phyloP scores from a whole-genome alignment of 2,113 vertebrate species.

The Brienomyrus brachyistius region DNA sequence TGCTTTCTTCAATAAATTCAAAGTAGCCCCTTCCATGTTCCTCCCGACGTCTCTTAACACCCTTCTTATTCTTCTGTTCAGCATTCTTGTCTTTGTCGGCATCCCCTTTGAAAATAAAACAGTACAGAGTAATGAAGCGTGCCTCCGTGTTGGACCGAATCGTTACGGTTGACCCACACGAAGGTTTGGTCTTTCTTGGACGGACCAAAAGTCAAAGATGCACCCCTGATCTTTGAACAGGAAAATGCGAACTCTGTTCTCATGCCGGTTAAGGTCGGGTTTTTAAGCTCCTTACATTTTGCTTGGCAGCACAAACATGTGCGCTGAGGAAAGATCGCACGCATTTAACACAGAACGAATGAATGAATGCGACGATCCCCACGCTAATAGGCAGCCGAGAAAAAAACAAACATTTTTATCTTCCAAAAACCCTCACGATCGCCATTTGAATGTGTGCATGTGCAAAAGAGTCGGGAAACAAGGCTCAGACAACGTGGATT shows the following conservation, averaged over 20 bases:
- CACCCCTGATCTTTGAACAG: background rate
- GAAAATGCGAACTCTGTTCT: background rate
- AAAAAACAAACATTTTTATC: background rate
- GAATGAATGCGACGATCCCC: background rate
- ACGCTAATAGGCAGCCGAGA: background rate
- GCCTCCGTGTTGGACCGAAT: slow-evolving; percentile 55
- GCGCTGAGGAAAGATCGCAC: background rate
- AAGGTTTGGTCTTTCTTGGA: slow-evolving; percentile 48
- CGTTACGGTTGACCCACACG: slow-evolving; percentile 42
- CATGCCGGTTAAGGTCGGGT: background rate
- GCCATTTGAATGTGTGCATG: background rate
- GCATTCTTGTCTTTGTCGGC: slow-evolving; percentile 88
- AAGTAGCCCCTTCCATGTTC: slow-evolving; percentile 98
- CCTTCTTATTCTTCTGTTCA: slow-evolving; percentile 96
- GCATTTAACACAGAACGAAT: background rate
- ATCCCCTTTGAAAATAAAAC: slow-evolving; percentile 81
- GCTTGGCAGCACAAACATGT: background rate
- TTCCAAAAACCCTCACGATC: background rate
- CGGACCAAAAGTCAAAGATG: background rate
- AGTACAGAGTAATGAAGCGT: slow-evolving; percentile 69
- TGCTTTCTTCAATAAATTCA: slow-evolving; percentile 98
- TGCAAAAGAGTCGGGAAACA: background rate
- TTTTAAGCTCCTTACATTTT: background rate
- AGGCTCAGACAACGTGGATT: background rate
- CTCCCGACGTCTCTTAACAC: slow-evolving; percentile 96